These are phyloP conservation scores for Pseudois nayaur DNA, from an alignment of 2,113 vertebrate species.

Conservation along the genomic window DNA sequence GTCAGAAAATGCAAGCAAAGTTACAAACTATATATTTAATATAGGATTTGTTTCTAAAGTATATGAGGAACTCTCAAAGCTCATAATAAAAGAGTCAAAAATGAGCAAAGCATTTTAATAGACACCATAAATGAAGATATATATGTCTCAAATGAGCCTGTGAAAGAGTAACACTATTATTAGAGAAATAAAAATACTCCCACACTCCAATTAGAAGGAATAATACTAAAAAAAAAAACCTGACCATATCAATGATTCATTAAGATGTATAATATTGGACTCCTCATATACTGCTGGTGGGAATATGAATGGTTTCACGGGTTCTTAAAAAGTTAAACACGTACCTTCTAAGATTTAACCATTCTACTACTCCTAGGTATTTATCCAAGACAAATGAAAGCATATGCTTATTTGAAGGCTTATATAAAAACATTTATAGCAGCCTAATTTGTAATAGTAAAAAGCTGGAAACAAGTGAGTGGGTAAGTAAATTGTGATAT, in stretches of 20 bases:
- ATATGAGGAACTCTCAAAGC: not conserved
- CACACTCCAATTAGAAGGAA: not conserved
- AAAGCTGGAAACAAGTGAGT: not conserved
- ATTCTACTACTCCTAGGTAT: not conserved
- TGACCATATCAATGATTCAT: not conserved
- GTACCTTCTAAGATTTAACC: not conserved
- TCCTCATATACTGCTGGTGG: not conserved
- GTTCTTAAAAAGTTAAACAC: not conserved
- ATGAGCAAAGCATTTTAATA: not conserved
- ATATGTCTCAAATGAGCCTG: not conserved
- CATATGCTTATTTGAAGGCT: not conserved
- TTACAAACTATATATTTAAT: not conserved
- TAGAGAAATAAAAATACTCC: not conserved
- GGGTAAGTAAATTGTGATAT: not conserved
- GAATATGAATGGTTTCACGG: not conserved
- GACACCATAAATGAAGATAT: not conserved
- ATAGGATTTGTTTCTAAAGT: not conserved
- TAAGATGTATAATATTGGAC: not conserved
- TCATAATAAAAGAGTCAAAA: not conserved
- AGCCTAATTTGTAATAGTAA: not conserved
- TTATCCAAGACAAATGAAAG: not conserved
- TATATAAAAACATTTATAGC: not conserved
- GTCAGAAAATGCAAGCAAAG: not conserved
- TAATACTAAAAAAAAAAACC: not conserved
- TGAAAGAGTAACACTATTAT: not conserved